A percentile compares a stretch with the other conserved stretches of the same genome.
Conservation (phyloP, 2,888 invertebrate genomes). For the Arenicola marina region DNA sequence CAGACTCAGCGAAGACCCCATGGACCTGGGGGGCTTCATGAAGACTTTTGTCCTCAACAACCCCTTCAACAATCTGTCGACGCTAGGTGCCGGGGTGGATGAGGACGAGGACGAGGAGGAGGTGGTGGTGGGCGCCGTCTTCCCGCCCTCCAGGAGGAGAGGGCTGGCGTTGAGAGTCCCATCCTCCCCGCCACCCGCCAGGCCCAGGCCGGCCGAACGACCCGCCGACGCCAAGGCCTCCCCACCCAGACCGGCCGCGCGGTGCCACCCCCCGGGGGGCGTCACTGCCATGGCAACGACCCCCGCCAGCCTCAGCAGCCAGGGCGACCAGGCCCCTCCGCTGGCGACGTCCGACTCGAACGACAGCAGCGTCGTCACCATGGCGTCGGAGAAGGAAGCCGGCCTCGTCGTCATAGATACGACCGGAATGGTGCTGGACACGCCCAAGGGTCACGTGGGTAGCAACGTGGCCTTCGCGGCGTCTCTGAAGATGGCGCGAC, state of each 20-base stretch:
- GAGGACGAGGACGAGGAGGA: too few species aligned
- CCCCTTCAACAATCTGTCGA: constrained; percentile 20
- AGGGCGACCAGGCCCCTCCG: background rate
- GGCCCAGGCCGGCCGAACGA: background rate
- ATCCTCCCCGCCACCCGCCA: background rate
- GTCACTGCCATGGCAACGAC: background rate
- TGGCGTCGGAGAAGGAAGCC: background rate
- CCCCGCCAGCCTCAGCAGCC: background rate
- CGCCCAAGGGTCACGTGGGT: constrained; percentile 21
- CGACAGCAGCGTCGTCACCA: background rate
- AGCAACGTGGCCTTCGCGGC: constrained; percentile 18
- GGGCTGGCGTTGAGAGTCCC: background rate
- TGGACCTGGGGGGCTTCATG: constrained; percentile 35
- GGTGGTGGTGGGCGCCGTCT: too few species aligned
- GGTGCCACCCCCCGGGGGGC: background rate
- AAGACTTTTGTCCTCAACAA: constrained; percentile 32
- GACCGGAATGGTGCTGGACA: constrained; percentile 6
- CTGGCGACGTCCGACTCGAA: background rate
- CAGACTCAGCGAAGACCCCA: constrained; percentile 35
- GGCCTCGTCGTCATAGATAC: background rate
- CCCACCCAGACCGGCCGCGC: background rate
- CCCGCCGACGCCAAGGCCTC: background rate
- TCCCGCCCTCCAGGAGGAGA: too few species aligned
- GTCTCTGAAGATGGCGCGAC: constrained; percentile 5
- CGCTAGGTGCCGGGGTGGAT: background rate